Evolutionary conservation across 2,797 vertebrate genomes (phyloP).

Genomic region (Otolemur crassicaudatus): DNA sequence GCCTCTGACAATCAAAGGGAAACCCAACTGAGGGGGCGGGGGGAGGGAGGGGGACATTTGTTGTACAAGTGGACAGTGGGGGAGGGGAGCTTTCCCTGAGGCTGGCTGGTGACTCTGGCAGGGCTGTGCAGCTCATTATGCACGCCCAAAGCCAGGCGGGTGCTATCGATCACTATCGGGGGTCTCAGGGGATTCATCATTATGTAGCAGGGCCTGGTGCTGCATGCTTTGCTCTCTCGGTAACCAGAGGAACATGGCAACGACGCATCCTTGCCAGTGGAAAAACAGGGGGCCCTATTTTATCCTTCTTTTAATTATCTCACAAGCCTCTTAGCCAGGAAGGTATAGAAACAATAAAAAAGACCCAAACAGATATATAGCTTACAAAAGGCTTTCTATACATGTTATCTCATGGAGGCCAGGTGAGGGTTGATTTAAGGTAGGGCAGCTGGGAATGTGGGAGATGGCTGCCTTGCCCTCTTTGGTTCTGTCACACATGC

Average conservation of each 20-base stretch:
- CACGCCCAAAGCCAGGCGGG: constrained; percentile 49
- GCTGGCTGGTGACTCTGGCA: constrained; percentile 62
- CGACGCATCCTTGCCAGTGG: background rate
- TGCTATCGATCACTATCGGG: constrained; percentile 80
- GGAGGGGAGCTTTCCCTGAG: constrained; percentile 68
- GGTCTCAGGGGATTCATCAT: constrained; percentile 66
- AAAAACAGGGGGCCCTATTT: constrained; percentile 35
- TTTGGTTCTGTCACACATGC: background rate
- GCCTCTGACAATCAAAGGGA: constrained; percentile 79
- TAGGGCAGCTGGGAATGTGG: background rate
- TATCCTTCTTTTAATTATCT: background rate
- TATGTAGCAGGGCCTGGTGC: constrained; percentile 55
- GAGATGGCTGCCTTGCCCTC: background rate
- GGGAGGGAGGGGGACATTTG: background rate
- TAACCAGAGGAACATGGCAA: background rate
- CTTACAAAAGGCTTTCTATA: background rate
- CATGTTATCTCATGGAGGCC: background rate
- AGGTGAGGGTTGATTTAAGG: background rate
- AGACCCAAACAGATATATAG: background rate
- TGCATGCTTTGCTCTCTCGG: background rate
- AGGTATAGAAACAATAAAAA: constrained; percentile 35
- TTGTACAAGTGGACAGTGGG: constrained; percentile 61
- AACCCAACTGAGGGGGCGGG: constrained; percentile 30
- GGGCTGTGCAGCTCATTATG: constrained; percentile 75
- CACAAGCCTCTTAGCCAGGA: background rate